These are phyloP conservation scores for Rhinogobio ventralis DNA, from an alignment of 2,797 vertebrate species.

Conservation along the genomic window DNA sequence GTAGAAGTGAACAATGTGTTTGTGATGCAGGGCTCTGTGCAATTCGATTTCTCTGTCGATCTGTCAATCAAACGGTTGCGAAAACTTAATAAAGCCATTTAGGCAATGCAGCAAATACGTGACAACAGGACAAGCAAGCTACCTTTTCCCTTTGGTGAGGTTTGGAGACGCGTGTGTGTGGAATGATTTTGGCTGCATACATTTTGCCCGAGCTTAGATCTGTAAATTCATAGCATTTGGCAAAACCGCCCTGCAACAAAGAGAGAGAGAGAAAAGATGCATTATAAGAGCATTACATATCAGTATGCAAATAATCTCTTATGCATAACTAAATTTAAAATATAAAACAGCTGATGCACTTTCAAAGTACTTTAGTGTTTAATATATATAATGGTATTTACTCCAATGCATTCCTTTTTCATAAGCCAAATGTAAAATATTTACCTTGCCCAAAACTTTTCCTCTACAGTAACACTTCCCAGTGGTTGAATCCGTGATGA, in stretches of 20 bases:
- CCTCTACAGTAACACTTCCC: slow-evolving; percentile 87
- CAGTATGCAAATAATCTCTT: too few species aligned
- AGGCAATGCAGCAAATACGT: not conserved
- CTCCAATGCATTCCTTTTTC: not conserved
- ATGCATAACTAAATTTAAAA: too few species aligned
- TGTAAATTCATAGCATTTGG: slow-evolving; percentile 90
- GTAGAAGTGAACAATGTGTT: slow-evolving; percentile 87
- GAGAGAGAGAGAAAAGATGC: slow-evolving; percentile 11
- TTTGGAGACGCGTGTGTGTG: slow-evolving; percentile 86
- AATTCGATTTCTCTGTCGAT: slow-evolving; percentile 90
- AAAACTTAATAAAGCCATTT: not conserved
- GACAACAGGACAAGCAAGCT: not conserved
- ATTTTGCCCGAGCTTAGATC: slow-evolving; percentile 86
- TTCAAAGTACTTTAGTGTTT: not conserved
- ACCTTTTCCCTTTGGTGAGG: slow-evolving; percentile 92
- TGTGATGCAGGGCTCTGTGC: slow-evolving; percentile 85
- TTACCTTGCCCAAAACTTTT: slow-evolving; percentile 87
- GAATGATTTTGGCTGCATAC: slow-evolving; percentile 90
- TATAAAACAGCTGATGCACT: not conserved
- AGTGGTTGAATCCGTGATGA: slow-evolving; percentile 82
- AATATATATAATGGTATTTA: too few species aligned
- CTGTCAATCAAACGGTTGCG: slow-evolving; percentile 61
- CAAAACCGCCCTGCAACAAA: slow-evolving; percentile 84
- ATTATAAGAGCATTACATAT: not conserved
- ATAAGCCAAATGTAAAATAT: not conserved